Percentiles rank a stretch among this genome's conserved stretches.
Conservation (phyloP, 2,113 vertebrate genomes). For the Cavia aperea region DNA sequence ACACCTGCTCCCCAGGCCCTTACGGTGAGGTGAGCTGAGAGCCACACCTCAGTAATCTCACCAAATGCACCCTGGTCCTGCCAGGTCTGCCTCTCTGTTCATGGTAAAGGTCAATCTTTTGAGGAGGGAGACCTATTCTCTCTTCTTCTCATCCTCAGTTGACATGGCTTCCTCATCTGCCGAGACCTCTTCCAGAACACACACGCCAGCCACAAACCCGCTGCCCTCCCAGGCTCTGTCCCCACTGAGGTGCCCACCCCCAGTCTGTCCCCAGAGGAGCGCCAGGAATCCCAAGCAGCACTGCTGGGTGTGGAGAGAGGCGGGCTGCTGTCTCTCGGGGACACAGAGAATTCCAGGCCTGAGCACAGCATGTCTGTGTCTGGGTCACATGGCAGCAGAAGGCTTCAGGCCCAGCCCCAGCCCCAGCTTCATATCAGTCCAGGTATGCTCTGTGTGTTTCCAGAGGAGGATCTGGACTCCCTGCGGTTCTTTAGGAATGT, state of each 20-base stretch:
- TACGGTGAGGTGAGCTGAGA: not conserved
- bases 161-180: not conserved
- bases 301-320: slow-evolving; percentile 33
- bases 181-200: not conserved
- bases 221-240: not conserved
- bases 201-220: not conserved
- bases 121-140: not conserved
- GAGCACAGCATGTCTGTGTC: not conserved
- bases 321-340: not conserved
- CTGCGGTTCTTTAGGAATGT: slow-evolving; percentile 61
- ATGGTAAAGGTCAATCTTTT: not conserved
- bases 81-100: not conserved
- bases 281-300: slow-evolving; percentile 63
- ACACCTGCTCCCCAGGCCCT: not conserved
- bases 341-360: slow-evolving; percentile 41
- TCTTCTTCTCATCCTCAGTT: not conserved
- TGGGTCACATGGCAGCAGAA: slow-evolving; percentile 11
- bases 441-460: slow-evolving; percentile 70
- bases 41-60: too few relatives aligned
- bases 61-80: not conserved
- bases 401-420: not conserved
- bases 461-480: not conserved
- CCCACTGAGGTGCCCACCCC: slow-evolving; percentile 11
- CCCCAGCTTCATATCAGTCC: slow-evolving; percentile 2
- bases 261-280: slow-evolving; percentile 5